Percentiles rank a stretch among this genome's conserved stretches.
phyloP scores from a whole-genome alignment of 2,797 vertebrate genomes.

The Brachymystax lenok region DNA sequence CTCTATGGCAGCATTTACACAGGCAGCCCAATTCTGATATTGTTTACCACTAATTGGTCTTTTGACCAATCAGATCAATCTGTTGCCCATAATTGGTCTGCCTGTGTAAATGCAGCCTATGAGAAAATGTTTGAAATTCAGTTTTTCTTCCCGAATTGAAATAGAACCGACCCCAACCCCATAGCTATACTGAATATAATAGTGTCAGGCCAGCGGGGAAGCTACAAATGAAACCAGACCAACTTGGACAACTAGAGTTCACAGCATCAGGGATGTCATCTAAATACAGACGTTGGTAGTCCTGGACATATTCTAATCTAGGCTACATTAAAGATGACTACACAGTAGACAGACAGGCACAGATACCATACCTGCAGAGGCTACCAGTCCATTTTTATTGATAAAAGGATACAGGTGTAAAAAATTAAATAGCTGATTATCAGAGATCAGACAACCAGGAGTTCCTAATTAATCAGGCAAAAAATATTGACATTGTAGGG shows the following conservation, averaged over 20 bases:
- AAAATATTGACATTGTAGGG: background rate
- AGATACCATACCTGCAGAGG: conserved; percentile 1
- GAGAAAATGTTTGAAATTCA: background rate
- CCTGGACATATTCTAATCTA: background rate
- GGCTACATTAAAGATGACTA: background rate
- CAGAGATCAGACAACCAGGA: background rate
- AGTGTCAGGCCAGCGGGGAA: background rate
- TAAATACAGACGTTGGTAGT: background rate
- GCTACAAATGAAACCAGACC: background rate
- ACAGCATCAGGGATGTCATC: background rate
- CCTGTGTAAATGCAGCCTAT: too few relatives aligned
- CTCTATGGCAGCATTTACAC: background rate
- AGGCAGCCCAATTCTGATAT: too few relatives aligned
- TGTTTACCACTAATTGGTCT: too few relatives aligned
- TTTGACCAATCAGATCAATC: too few relatives aligned
- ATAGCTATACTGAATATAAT: background rate
- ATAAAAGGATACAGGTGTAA: conserved; percentile 4
- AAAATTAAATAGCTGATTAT: background rate
- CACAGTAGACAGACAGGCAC: background rate
- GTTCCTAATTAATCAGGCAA: background rate
- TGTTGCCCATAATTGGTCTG: too few relatives aligned
- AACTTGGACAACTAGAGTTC: background rate
- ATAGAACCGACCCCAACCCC: background rate
- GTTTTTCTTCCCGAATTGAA: background rate
- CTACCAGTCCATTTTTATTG: background rate